Evolutionary conservation across 2,888 invertebrate species (phyloP).

Genomic region (Caenorhabditis sp.): DNA sequence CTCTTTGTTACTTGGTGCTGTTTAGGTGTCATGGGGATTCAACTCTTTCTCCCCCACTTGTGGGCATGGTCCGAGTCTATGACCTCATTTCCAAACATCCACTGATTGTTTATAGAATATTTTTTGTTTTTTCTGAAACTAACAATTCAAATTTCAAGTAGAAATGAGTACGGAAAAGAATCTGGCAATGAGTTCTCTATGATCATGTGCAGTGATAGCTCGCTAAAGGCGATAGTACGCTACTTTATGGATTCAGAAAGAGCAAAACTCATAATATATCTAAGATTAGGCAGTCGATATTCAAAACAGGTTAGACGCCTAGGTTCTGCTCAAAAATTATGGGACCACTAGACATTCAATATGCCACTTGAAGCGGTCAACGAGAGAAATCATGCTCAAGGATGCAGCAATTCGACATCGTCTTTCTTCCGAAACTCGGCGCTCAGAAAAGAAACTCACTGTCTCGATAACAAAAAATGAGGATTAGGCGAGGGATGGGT

Average conservation of each 20-base stretch:
- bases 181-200: not conserved
- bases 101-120: conserved; percentile 49
- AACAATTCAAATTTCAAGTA: conserved; percentile 46
- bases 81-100: conserved; percentile 61
- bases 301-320: not conserved
- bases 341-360: conserved; percentile 63
- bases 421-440: conserved; percentile 42
- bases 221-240: no score
- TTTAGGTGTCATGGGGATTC: conserved; percentile 66
- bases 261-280: not conserved
- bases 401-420: conserved; percentile 40
- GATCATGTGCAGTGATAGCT: no score
- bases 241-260: no score
- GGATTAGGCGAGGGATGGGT: conserved; percentile 9
- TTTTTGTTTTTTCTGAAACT: conserved; percentile 43
- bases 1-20: conserved; percentile 65
- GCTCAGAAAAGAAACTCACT: conserved; percentile 27
- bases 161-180: not conserved
- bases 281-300: conserved; percentile 22
- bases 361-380: conserved; percentile 62
- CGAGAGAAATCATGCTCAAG: conserved; percentile 62
- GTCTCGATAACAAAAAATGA: conserved; percentile 60
- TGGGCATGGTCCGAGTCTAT: conserved; percentile 49
- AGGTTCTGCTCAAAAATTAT: conserved; percentile 28
- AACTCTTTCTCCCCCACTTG: conserved; percentile 41